Base-by-base conservation (phyloP, 1,140 invertebrate species). In the Drosophila pachea region DNA sequence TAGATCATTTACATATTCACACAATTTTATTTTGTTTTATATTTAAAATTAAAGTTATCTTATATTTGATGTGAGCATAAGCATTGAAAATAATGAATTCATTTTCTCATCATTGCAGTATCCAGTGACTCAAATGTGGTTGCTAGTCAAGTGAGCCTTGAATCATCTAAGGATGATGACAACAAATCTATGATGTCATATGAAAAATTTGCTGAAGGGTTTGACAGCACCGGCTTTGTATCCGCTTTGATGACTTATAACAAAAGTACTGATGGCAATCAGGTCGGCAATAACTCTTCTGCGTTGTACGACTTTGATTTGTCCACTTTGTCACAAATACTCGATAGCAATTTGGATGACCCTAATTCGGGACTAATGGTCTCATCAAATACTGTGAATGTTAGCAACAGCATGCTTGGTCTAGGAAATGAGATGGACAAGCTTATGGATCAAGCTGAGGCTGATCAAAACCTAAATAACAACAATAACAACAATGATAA, bases 211-310 rank as follows among this genome's bases (percentile, higher is more conserved):
- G 62, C 76, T 4, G 87, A 88, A 49, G 84, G 87, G 4, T 88
- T 88, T 49, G 87, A 88, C 53, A 88, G 87, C 54, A 88, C 83
- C 14, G 87, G 87, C 5, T 88, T 88, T 56, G 84, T 88, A 1
- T 79, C 83, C 8, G 87, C 84, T 1, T 36, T 88, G 5, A 75
- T 86, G 79, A 84, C 81, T 7, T 84, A 79, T 42, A 86, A 84
- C 49, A 84, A 84, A 16, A 84, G 79, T 35, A 86, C 70, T 31
- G 73, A 73, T 11, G 61, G 54, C 4, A 67, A 52, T 7, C 82
- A 82, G 22, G 75, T 60, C 14, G 62, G 69, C 9, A 84, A 78
- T 45, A 86, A 87, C 47, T 65, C 72, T 3, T 87, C 82, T 2
- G 78, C 74, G 4, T 48, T 89, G 2, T 83, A 89, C 6, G 78